These are phyloP conservation scores for Dysmachus trigonus DNA, from an alignment of 2,888 invertebrate species.

Conservation along the genomic window DNA sequence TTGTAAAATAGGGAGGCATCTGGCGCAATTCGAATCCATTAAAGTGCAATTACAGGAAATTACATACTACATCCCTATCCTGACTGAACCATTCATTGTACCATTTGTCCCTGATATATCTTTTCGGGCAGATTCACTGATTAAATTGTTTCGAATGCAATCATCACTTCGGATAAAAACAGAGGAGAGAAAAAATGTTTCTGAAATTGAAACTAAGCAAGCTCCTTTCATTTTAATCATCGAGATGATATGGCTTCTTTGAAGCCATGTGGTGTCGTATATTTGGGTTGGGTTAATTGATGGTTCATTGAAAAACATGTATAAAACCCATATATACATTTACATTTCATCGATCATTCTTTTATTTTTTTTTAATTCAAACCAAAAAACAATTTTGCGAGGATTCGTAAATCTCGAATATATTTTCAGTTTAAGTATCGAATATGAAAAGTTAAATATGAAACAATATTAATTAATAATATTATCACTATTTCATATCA, in stretches of 20 bases:
- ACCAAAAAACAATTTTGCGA: too few species aligned
- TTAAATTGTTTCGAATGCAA: background rate
- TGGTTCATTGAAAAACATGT: background rate
- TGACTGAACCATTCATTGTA: background rate
- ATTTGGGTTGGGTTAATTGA: background rate
- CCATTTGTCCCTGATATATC: background rate
- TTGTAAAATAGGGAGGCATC: background rate
- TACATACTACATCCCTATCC: background rate
- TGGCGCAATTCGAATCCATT: slow-evolving; percentile 5
- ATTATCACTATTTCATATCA: too few species aligned
- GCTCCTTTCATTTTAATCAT: background rate
- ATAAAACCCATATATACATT: background rate
- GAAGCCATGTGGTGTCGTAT: background rate
- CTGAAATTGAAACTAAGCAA: background rate
- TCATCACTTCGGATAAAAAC: background rate
- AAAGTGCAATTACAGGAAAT: slow-evolving; percentile 19
- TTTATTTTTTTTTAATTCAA: too few species aligned
- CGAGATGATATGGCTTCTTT: background rate
- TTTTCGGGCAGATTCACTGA: background rate
- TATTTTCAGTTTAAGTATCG: too few species aligned
- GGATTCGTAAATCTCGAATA: too few species aligned
- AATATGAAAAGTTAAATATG: too few species aligned
- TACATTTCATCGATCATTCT: too few species aligned
- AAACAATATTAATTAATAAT: too few species aligned
- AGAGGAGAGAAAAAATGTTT: background rate